Conservation (phyloP, 2,888 invertebrate species). For the Orthonevra nobilis region DNA sequence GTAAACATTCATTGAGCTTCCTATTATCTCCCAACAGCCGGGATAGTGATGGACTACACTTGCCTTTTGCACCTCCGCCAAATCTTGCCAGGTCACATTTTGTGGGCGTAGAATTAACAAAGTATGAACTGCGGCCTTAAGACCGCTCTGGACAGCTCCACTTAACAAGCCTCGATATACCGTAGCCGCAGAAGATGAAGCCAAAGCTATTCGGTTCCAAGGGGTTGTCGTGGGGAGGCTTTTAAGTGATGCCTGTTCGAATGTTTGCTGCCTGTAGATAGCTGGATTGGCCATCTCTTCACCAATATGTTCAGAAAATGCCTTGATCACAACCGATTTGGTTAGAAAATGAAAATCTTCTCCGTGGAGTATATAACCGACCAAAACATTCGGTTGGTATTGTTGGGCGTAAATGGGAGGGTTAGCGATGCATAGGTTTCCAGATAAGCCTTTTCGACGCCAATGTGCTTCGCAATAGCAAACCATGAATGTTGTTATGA, state of each 20-base stretch:
- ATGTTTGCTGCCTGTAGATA: conserved; percentile 72
- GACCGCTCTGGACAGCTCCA: conserved; percentile 78
- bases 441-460: conserved; percentile 75
- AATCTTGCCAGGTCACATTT: conserved; percentile 76
- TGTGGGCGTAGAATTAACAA: conserved; percentile 77
- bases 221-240: conserved; percentile 74
- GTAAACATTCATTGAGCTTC: conserved; percentile 77
- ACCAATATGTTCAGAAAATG: conserved; percentile 74
- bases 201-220: conserved; percentile 78
- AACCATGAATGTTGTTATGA: conserved; percentile 74
- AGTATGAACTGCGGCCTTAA: conserved; percentile 77
- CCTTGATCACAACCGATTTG: conserved; percentile 71
- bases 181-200: conserved; percentile 75
- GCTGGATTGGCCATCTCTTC: conserved; percentile 74
- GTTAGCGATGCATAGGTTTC: conserved; percentile 72
- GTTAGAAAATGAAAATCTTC: conserved; percentile 69
- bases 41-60: conserved; percentile 36
- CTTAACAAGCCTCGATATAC: conserved; percentile 77
- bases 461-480: conserved; percentile 75
- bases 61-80: conserved; percentile 74
- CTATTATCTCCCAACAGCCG: conserved; percentile 62
- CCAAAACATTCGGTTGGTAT: conserved; percentile 69
- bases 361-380: conserved; percentile 73
- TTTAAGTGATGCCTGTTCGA: conserved; percentile 71
- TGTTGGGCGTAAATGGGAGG: conserved; percentile 75